Base-by-base conservation (phyloP, 2,888 invertebrate genomes). In the Chironomus tentans region DNA sequence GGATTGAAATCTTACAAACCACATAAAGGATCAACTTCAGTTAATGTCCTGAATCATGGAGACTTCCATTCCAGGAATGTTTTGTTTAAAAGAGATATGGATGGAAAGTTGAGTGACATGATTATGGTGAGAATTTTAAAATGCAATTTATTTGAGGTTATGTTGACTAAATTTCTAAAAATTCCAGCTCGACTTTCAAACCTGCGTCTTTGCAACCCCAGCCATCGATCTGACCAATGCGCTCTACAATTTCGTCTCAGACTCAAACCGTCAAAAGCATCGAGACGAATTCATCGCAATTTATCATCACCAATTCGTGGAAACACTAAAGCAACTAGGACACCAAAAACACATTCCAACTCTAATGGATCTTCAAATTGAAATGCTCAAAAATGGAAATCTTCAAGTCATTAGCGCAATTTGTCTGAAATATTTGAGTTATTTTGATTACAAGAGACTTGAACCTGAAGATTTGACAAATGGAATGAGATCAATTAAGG, bases 31-130 rank as follows among this genome's bases (percentile, higher is more conserved):
- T 76, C 50, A n/a, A 62, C 76, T 24, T 71, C 71, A 10, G 83
- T 82, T 77, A 82, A 82, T 77, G 83, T 84, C n/a, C 78, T 84
- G 68, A 83, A 83, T 78, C 84, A 84, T 77, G 84, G 84, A 5
- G 84, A 84, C 78, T 79, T 83, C 13, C 83, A 83, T 83, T 78
- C 81, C 4, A 83, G 83, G 76, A 84, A 84, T 78, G 82, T 84
- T 79, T 80, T 84, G 80, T 83, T 83, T 76, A 80, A 81, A 24
- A 82, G 82, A 77, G 77, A 81, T 70, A 68, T 78, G 6, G 76
- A 80, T 69, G 81, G 80, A 38, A 81, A 80, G 77, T 78, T 82
- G 73, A 81, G 83, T 75, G 82, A 83, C 77, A 78, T 82, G 70
- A 80, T 78, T 78, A 80, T 81, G 77, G 81, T 81, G 79, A 79